Percentiles rank a stretch among this genome's conserved stretches.
Conservation (phyloP, 2,797 vertebrate genomes). For the Lepilemur ruficaudatus region DNA sequence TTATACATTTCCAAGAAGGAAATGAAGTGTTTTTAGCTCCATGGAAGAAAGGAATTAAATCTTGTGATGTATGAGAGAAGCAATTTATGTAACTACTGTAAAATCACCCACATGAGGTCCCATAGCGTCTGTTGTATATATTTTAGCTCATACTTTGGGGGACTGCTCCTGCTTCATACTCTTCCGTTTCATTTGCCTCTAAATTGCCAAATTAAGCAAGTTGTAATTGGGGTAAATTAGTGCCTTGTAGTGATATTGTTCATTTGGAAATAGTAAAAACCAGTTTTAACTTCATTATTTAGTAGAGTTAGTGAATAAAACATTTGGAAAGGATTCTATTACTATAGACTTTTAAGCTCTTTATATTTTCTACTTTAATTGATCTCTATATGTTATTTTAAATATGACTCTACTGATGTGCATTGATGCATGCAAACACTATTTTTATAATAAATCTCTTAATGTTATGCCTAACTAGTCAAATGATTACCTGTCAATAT, state of each 20-base stretch:
- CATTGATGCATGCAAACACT: not conserved
- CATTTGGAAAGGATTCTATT: slow-evolving; percentile 31
- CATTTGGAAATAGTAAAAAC: slow-evolving; percentile 46
- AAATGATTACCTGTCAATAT: slow-evolving; percentile 3
- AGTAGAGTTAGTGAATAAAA: slow-evolving; percentile 40
- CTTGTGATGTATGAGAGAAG: slow-evolving; percentile 27
- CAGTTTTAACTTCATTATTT: slow-evolving; percentile 47
- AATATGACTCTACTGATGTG: not conserved
- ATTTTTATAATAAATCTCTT: slow-evolving; percentile 15
- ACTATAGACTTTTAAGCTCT: slow-evolving; percentile 1
- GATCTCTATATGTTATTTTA: not conserved
- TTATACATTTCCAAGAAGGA: slow-evolving; percentile 52
- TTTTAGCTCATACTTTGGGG: not conserved
- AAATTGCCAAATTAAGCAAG: slow-evolving; percentile 46
- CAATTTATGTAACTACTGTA: slow-evolving; percentile 16
- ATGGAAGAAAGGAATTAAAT: slow-evolving; percentile 43
- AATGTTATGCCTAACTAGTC: not conserved
- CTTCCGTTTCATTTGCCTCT: not conserved
- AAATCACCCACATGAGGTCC: not conserved
- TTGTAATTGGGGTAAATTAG: slow-evolving; percentile 49
- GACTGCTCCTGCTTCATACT: not conserved
- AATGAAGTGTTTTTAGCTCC: slow-evolving; percentile 40
- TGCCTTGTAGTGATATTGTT: slow-evolving; percentile 19
- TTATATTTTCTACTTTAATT: slow-evolving; percentile 23
- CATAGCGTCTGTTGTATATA: not conserved